Evolutionary conservation across 2,113 vertebrate genomes (phyloP).

Genomic region (Oryctolagus cuniculus): mOryCun1.1 NC_091434.1:15246001-15246500

Average conservation of each 20-base stretch:
- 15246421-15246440: too few species aligned
- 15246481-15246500: too few species aligned
- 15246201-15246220: not conserved
- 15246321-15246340: not conserved
- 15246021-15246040: not conserved
- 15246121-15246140: not conserved
- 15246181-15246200: not conserved
- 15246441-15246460: too few species aligned
- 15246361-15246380: too few species aligned
- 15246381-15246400: too few species aligned
- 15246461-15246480: too few species aligned
- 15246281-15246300: not conserved
- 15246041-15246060: not conserved
- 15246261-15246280: not conserved
- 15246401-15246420: too few species aligned
- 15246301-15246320: not conserved
- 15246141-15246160: not conserved
- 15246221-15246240: not conserved
- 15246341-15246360: too few species aligned
- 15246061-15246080: not conserved
- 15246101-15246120: rapidly evolving
- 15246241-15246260: not conserved
- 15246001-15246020: rapidly evolving
- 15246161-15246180: not conserved
- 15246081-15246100: too few species aligned